These are phyloP conservation scores for Caenorhabditis sp. DNA, from an alignment of 2,888 invertebrate genomes.

Conservation along the genomic window DNA sequence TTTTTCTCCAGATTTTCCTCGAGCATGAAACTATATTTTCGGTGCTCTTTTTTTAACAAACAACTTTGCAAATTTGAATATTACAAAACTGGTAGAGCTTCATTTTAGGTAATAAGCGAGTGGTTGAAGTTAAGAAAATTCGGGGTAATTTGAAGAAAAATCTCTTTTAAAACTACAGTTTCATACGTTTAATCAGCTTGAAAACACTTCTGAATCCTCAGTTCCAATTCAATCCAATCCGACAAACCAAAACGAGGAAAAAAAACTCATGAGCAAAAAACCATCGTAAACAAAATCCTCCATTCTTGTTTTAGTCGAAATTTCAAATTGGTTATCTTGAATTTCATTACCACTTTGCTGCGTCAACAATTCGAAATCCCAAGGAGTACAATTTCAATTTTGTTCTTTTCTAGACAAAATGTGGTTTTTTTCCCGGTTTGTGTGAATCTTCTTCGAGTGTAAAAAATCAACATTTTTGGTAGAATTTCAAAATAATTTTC, in stretches of 20 bases:
- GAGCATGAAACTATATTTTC: too few species aligned
- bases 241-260: neutral
- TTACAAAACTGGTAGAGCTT: too few species aligned
- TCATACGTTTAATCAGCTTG: neutral
- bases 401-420: neutral
- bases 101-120: too few species aligned
- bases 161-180: neutral
- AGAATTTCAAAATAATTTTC: too few species aligned
- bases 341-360: neutral
- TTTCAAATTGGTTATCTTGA: neutral
- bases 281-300: neutral
- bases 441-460: neutral
- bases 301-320: neutral
- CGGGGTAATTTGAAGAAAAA: too few species aligned
- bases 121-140: too few species aligned
- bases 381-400: constrained; percentile 5
- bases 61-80: too few species aligned
- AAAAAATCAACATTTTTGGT: neutral
- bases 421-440: neutral
- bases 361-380: neutral
- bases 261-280: neutral
- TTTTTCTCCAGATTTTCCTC: too few species aligned
- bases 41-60: too few species aligned
- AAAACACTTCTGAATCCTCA: neutral
- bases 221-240: neutral